Evolutionary conservation across 2,888 invertebrate genomes (phyloP).

Genomic region (Physocephala rufipes): DNA sequence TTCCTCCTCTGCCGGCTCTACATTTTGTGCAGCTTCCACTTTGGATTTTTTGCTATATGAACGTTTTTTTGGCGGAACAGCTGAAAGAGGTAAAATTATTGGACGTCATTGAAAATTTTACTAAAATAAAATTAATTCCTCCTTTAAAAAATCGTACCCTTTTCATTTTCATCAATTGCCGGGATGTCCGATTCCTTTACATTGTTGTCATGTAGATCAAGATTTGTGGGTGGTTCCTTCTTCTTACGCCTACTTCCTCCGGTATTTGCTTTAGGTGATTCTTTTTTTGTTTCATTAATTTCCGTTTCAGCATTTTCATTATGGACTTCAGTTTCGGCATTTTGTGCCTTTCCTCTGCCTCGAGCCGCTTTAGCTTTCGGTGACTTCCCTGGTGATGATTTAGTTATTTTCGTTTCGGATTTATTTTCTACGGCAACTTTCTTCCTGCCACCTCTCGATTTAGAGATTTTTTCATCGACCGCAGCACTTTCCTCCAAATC

Average conservation of each 20-base stretch:
- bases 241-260: constrained; percentile 38
- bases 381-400: constrained; percentile 18
- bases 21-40: constrained; percentile 37
- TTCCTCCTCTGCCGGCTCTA: constrained; percentile 11
- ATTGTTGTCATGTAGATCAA: background rate
- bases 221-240: constrained; percentile 36
- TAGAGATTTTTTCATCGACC: constrained; percentile 20
- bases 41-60: constrained; percentile 14
- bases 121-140: background rate
- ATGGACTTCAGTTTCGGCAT: background rate
- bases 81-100: background rate
- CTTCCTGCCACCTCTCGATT: constrained; percentile 44
- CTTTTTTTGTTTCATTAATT: constrained; percentile 15
- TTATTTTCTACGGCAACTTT: constrained; percentile 22
- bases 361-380: constrained; percentile 4
- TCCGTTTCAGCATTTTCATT: constrained; percentile 13
- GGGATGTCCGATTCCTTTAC: background rate
- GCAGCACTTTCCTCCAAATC: constrained; percentile 28
- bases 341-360: background rate
- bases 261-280: constrained; percentile 20
- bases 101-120: background rate
- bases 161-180: background rate
- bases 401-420: background rate
- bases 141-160: constrained; percentile 3
- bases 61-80: constrained; percentile 21